These are phyloP conservation scores for Brenthis daphne DNA, from an alignment of 2,888 invertebrate genomes.

Conservation along the genomic window DNA sequence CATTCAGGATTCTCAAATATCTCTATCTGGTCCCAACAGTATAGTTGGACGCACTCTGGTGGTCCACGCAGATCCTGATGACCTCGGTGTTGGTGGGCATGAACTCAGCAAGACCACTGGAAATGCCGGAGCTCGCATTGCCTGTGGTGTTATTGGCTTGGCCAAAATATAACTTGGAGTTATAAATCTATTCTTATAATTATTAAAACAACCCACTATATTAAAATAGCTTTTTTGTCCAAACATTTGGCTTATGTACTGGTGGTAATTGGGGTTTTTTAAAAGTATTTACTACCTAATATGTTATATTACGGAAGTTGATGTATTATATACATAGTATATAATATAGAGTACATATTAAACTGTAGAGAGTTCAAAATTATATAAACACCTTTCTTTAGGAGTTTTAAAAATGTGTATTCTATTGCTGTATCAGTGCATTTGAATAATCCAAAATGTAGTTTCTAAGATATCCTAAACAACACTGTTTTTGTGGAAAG, in stretches of 20 bases:
- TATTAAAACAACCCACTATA: too few species aligned
- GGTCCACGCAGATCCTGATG: conserved; percentile 96
- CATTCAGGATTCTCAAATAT: conserved; percentile 68
- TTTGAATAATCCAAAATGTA: not conserved
- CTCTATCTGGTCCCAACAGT: conserved; percentile 84
- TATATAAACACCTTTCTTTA: too few species aligned
- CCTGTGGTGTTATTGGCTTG: conserved; percentile 94
- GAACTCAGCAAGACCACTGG: conserved; percentile 96
- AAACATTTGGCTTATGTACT: too few species aligned
- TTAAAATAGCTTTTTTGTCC: too few species aligned
- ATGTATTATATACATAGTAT: too few species aligned
- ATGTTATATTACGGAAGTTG: too few species aligned
- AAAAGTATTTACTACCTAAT: too few species aligned
- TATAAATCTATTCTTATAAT: too few species aligned
- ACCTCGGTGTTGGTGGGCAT: conserved; percentile 95
- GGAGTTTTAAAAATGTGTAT: too few species aligned
- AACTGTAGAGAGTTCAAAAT: too few species aligned
- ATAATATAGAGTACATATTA: too few species aligned
- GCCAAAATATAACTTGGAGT: conserved; percentile 49
- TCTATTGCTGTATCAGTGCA: not conserved
- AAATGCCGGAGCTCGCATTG: conserved; percentile 95
- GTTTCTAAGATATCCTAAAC: not conserved
- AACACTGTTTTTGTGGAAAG: not conserved
- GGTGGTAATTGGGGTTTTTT: too few species aligned
- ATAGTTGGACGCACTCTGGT: conserved; percentile 93